Percentiles rank a stretch among this genome's conserved stretches.
Evolutionary conservation across 2,797 vertebrate genomes (phyloP).

Genomic region (Sebastes elongatus): DNA sequence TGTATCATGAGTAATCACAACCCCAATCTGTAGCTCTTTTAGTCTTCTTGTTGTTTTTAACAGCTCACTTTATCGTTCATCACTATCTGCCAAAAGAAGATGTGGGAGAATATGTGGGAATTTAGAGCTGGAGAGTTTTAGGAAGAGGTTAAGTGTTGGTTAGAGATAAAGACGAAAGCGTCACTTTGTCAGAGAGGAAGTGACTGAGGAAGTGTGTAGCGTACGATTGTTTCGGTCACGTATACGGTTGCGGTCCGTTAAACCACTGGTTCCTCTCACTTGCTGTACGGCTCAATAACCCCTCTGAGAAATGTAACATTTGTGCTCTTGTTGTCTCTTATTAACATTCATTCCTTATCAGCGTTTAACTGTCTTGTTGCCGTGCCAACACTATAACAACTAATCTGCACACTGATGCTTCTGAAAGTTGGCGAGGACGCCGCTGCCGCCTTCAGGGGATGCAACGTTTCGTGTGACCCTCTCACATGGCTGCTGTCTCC

Average conservation of each 20-base stretch:
- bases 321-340: background rate
- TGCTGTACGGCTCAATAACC: background rate
- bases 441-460: background rate
- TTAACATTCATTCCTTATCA: slow-evolving; percentile 22
- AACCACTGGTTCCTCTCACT: background rate
- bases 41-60: background rate
- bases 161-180: background rate
- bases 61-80: background rate
- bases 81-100: background rate
- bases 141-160: background rate
- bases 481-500: background rate
- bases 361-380: background rate
- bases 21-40: background rate
- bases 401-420: slow-evolving; percentile 12
- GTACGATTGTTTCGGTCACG: background rate
- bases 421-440: background rate
- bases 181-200: background rate
- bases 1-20: background rate
- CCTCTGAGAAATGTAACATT: slow-evolving; percentile 6
- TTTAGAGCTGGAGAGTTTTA: background rate
- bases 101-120: background rate
- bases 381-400: slow-evolving; percentile 26
- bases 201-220: background rate
- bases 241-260: background rate
- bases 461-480: background rate